A percentile compares a stretch with the other conserved stretches of the same genome.
Evolutionary conservation across 2,113 vertebrate species (phyloP).

Genomic region (Orycteropus afer): DNA sequence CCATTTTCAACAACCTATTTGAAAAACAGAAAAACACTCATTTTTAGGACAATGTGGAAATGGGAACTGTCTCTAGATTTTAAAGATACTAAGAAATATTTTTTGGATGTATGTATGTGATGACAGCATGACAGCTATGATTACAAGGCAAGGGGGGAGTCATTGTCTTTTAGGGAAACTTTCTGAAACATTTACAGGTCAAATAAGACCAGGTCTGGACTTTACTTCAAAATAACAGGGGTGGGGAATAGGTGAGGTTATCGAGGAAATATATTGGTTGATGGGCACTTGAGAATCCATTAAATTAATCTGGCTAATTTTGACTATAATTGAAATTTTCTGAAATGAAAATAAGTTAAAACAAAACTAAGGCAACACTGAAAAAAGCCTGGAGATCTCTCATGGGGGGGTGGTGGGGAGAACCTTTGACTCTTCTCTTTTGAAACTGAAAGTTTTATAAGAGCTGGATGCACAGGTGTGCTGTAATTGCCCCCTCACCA

Average conservation of each 20-base stretch:
- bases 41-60: constrained; percentile 43
- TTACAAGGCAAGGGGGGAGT: not conserved
- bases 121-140: not conserved
- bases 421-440: not conserved
- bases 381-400: not conserved
- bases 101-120: not conserved
- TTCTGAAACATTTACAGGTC: not conserved
- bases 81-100: not conserved
- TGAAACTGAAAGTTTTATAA: not conserved
- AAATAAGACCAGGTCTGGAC: not conserved
- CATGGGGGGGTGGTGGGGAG: too few relatives aligned
- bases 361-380: not conserved
- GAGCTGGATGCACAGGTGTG: not conserved
- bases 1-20: not conserved
- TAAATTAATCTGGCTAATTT: not conserved
- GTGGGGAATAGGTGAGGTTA: not conserved
- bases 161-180: not conserved
- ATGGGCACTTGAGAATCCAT: not conserved
- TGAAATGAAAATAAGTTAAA: not conserved
- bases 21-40: not conserved
- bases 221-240: not conserved
- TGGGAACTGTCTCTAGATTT: not conserved
- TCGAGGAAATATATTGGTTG: not conserved
- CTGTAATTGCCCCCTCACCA: not conserved
- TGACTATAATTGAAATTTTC: not conserved